phyloP scores from a whole-genome alignment of 2,797 vertebrate genomes.

The Sebastolobus altivelis region DNA sequence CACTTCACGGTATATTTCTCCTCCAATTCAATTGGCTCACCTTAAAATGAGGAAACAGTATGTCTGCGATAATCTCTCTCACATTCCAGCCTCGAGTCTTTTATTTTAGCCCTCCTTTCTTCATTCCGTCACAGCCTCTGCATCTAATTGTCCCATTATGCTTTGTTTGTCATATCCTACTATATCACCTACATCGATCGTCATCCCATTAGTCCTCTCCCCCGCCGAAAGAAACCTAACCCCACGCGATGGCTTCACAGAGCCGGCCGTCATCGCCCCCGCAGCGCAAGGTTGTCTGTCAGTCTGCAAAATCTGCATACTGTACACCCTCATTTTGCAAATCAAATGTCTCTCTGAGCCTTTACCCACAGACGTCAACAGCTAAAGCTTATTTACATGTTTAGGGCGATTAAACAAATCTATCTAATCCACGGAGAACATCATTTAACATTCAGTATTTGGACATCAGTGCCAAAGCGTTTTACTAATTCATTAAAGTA shows the following conservation, averaged over 20 bases:
- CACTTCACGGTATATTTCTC: slow-evolving; percentile 10
- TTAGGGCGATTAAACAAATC: slow-evolving; percentile 63
- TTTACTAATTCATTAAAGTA: slow-evolving; percentile 65
- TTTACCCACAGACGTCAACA: slow-evolving; percentile 38
- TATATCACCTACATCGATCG: slow-evolving; percentile 29
- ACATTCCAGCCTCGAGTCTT: background rate
- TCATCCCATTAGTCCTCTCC: slow-evolving; percentile 27
- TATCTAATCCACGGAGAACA: slow-evolving; percentile 70
- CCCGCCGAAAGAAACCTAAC: slow-evolving; percentile 28
- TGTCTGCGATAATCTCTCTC: background rate
- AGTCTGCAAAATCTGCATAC: slow-evolving; percentile 43
- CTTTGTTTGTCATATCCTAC: slow-evolving; percentile 22
- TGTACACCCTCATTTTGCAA: slow-evolving; percentile 35
- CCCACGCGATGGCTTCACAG: background rate
- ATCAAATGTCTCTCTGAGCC: slow-evolving; percentile 50
- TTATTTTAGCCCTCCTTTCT: background rate
- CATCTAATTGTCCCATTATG: slow-evolving; percentile 35
- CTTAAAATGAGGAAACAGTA: slow-evolving; percentile 27
- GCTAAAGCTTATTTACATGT: slow-evolving; percentile 67
- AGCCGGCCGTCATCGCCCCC: background rate
- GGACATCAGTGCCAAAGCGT: slow-evolving; percentile 55
- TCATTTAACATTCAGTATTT: slow-evolving; percentile 65
- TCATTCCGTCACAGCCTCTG: slow-evolving; percentile 4
- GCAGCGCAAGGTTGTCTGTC: slow-evolving; percentile 22
- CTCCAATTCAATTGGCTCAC: slow-evolving; percentile 27